A percentile compares a stretch with the other conserved stretches of the same genome.
Conservation (phyloP, 35 echinoderm and acorn worm species). For the Diadema setosum region DNA sequence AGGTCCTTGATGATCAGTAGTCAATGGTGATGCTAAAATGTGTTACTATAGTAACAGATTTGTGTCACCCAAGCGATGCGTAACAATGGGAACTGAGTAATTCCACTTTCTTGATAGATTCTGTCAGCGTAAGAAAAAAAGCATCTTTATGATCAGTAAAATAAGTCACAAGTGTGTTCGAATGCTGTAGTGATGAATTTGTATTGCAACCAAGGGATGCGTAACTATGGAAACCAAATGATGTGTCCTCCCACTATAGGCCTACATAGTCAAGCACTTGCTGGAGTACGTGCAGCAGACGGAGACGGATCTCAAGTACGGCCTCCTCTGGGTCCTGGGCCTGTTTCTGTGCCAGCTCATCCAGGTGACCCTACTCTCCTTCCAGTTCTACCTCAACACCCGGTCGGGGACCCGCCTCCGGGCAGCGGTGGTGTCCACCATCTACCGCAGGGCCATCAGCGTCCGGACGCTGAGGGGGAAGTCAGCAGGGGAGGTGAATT, state of each 20-base stretch:
- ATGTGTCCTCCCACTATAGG: background rate
- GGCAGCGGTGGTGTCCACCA: background rate
- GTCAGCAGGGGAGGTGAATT: conserved; percentile 33
- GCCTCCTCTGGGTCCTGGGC: background rate
- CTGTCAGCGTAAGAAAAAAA: no score
- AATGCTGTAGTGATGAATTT: no score
- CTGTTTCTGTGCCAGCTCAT: conserved; percentile 21
- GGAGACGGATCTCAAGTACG: background rate
- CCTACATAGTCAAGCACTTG: background rate
- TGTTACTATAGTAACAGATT: no score
- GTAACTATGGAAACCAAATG: no score
- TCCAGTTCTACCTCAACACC: conserved; percentile 15
- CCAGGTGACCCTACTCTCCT: background rate
- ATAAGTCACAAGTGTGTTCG: no score
- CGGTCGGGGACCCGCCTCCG: background rate
- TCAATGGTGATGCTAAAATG: no score
- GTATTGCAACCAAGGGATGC: no score
- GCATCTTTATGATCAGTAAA: no score
- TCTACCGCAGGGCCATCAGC: conserved; percentile 11
- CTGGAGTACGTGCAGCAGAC: conserved; percentile 31
- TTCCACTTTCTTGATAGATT: no score
- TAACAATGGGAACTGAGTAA: no score
- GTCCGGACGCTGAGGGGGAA: conserved; percentile 9
- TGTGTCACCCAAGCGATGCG: no score
- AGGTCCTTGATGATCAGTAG: no score